Conservation (phyloP, 2,113 vertebrate species). For the Nycticebus coucang region DNA sequence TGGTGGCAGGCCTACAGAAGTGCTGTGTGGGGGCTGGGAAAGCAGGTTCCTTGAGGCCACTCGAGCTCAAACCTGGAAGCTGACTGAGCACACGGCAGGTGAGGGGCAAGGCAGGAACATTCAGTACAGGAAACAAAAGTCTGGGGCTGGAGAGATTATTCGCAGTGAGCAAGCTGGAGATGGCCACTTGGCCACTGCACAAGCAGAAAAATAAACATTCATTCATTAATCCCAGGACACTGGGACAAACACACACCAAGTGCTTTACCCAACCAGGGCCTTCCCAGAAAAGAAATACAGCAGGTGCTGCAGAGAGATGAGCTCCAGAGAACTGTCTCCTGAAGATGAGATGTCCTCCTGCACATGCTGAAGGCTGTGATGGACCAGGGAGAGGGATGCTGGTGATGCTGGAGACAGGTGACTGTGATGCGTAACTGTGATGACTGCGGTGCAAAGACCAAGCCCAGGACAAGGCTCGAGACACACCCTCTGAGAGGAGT, state of each 20-base stretch:
- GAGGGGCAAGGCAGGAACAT: background rate
- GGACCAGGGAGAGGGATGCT: background rate
- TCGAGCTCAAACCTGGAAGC: background rate
- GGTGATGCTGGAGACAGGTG: background rate
- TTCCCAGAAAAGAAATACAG: background rate
- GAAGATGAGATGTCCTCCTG: background rate
- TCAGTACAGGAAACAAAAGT: background rate
- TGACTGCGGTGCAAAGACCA: background rate
- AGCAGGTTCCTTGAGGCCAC: background rate
- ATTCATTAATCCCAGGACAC: background rate
- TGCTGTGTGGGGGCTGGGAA: too few relatives aligned
- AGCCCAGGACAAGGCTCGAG: too few relatives aligned
- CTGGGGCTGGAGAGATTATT: background rate
- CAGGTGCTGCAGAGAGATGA: background rate
- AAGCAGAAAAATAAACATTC: background rate
- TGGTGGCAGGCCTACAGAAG: background rate
- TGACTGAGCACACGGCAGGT: rapidly evolving
- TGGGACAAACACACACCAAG: background rate
- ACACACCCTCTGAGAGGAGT: background rate
- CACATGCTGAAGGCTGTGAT: too few relatives aligned
- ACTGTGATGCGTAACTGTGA: too few relatives aligned
- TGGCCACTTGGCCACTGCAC: too few relatives aligned
- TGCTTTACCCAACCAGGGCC: background rate
- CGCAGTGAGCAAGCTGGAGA: background rate
- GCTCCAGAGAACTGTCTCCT: background rate